Conservation (phyloP, 2,888 invertebrate genomes). For the Erebia aethiops region DNA sequence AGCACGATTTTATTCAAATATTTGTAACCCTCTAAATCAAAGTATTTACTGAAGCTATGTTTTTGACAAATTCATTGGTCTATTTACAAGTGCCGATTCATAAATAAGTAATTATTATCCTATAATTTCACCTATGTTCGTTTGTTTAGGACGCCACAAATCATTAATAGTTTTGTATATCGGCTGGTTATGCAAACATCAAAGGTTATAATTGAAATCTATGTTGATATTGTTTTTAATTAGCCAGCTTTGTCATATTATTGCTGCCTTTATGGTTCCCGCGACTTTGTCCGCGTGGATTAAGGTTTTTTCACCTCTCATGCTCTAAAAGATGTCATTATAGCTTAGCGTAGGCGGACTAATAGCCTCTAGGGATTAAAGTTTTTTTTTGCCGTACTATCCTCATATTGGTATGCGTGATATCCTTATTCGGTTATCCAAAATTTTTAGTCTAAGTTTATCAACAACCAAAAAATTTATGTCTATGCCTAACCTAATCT, state of each 20-base stretch:
- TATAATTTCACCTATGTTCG: not conserved
- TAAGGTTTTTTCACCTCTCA: too few relatives aligned
- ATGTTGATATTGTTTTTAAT: slow-evolving; percentile 11
- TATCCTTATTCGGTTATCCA: too few relatives aligned
- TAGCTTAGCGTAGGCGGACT: too few relatives aligned
- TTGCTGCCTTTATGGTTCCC: too few relatives aligned
- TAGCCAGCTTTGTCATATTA: not conserved
- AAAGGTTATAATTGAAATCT: not conserved
- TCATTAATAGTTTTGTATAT: slow-evolving; percentile 7
- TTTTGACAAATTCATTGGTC: slow-evolving; percentile 13
- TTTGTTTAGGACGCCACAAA: slow-evolving; percentile 4
- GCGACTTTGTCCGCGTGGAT: too few relatives aligned
- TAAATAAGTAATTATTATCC: slow-evolving; percentile 1
- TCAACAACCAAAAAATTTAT: too few relatives aligned
- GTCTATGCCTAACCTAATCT: too few relatives aligned
- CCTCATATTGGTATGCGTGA: too few relatives aligned
- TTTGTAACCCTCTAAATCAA: not conserved
- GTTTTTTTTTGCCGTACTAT: too few relatives aligned
- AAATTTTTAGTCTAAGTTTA: too few relatives aligned
- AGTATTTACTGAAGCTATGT: not conserved
- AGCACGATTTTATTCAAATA: slow-evolving; percentile 3
- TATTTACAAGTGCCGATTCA: slow-evolving; percentile 6
- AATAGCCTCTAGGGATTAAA: too few relatives aligned
- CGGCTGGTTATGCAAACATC: not conserved
- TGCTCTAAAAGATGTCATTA: too few relatives aligned